Conservation (phyloP, 2,797 vertebrate genomes). For the Chiloscyllium punctatum region DNA sequence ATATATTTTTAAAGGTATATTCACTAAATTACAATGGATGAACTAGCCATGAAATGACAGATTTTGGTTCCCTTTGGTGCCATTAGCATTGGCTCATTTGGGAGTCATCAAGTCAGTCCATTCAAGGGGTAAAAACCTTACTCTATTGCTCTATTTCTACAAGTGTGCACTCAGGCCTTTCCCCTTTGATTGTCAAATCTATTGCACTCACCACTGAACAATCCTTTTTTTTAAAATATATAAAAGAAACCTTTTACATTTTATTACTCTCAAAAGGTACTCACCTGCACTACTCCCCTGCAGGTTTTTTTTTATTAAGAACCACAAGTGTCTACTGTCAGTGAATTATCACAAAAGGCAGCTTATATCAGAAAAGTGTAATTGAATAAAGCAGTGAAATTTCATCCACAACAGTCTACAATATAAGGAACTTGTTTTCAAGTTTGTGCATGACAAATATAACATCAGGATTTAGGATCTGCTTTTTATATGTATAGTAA, state of each 20-base stretch:
- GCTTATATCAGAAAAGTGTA: conserved; percentile 37
- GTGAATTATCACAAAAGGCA: conserved; percentile 38
- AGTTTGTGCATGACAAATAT: conserved; percentile 65
- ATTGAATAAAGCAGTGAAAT: conserved; percentile 47
- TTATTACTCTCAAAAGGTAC: conserved; percentile 35
- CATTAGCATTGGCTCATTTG: conserved; percentile 2
- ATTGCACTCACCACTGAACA: conserved; percentile 38
- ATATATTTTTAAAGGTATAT: neutral
- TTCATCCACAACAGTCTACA: conserved; percentile 34
- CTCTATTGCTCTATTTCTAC: conserved; percentile 29
- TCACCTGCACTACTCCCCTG: conserved; percentile 28
- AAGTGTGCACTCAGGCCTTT: conserved; percentile 34
- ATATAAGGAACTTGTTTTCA: conserved; percentile 49
- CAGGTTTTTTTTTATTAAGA: conserved; percentile 25
- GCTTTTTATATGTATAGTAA: conserved; percentile 64
- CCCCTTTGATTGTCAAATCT: conserved; percentile 37
- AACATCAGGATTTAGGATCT: conserved; percentile 53
- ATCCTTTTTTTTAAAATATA: conserved; percentile 29
- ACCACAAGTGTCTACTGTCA: conserved; percentile 35
- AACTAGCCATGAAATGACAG: neutral
- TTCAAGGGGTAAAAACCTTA: conserved; percentile 25
- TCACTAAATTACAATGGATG: neutral
- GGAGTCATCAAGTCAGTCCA: conserved; percentile 19
- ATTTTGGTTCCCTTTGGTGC: conserved; percentile 23
- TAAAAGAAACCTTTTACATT: conserved; percentile 27